Conservation (phyloP, 2,888 invertebrate genomes). For the Chirona hameri region DNA sequence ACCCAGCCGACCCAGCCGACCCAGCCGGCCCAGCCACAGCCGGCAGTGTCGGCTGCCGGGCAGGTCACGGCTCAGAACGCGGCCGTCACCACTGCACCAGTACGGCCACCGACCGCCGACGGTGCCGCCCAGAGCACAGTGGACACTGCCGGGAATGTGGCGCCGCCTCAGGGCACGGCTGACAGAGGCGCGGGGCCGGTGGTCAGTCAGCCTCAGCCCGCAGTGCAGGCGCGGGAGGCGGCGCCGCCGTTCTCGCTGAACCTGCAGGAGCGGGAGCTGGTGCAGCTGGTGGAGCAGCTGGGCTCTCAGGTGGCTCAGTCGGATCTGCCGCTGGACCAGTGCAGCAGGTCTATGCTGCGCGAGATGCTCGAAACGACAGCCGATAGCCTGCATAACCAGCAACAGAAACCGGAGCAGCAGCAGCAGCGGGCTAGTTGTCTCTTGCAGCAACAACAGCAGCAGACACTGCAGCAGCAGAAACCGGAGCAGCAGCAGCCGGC, state of each 20-base stretch:
- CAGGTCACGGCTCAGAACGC: too few species aligned
- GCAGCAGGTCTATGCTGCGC: not conserved
- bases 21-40: not conserved
- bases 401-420: too few species aligned
- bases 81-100: too few species aligned
- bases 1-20: not conserved
- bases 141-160: not conserved
- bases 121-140: not conserved
- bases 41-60: too few species aligned
- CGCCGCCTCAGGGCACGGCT: not conserved
- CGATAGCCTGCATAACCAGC: too few species aligned
- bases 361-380: not conserved
- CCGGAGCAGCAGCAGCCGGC: too few species aligned
- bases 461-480: not conserved
- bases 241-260: not conserved
- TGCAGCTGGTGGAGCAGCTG: not conserved
- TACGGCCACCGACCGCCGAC: too few species aligned
- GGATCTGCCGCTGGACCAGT: not conserved
- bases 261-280: not conserved
- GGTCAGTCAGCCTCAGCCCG: not conserved
- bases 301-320: not conserved
- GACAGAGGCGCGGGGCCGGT: not conserved
- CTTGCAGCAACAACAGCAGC: too few species aligned
- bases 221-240: not conserved
- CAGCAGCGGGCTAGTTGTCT: too few species aligned